Percentiles rank a stretch among this genome's conserved stretches.
phyloP scores from a whole-genome alignment of 2,797 vertebrate species.

The Sarcoramphus papa region DNA sequence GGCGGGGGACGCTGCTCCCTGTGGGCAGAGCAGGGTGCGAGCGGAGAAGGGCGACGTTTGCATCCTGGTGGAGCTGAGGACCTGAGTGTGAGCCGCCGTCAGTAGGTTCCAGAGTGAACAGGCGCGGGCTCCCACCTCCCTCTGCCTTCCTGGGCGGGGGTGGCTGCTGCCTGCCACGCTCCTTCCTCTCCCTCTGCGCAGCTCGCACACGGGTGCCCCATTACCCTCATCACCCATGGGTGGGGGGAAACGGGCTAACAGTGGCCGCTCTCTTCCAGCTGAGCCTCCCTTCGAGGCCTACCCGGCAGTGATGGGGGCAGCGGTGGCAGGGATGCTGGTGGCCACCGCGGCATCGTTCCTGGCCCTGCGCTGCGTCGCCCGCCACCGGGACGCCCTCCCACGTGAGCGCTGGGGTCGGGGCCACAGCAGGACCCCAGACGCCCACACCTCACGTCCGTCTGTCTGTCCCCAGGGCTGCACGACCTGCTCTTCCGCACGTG shows the following conservation, averaged over 20 bases:
- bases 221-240: neutral
- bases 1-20: neutral
- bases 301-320: conserved; percentile 85
- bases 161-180: neutral
- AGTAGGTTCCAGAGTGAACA: neutral
- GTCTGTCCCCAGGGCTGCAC: conserved; percentile 76
- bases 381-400: conserved; percentile 81
- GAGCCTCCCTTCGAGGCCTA: conserved; percentile 82
- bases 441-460: rapidly evolving
- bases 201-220: rapidly evolving
- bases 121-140: neutral
- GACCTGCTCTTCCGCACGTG: conserved; percentile 84
- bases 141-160: neutral
- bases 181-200: neutral
- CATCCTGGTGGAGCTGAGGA: neutral
- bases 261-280: conserved; percentile 73
- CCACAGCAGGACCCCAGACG: rapidly evolving
- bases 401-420: conserved; percentile 70
- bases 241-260: neutral
- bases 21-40: neutral
- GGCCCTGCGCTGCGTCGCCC: conserved; percentile 79
- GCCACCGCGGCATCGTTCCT: conserved; percentile 76
- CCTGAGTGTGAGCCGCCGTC: neutral
- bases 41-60: neutral
- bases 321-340: conserved; percentile 82